These are phyloP conservation scores for Horisme vitalbata DNA, from an alignment of 2,888 invertebrate species.

Conservation along the genomic window DNA sequence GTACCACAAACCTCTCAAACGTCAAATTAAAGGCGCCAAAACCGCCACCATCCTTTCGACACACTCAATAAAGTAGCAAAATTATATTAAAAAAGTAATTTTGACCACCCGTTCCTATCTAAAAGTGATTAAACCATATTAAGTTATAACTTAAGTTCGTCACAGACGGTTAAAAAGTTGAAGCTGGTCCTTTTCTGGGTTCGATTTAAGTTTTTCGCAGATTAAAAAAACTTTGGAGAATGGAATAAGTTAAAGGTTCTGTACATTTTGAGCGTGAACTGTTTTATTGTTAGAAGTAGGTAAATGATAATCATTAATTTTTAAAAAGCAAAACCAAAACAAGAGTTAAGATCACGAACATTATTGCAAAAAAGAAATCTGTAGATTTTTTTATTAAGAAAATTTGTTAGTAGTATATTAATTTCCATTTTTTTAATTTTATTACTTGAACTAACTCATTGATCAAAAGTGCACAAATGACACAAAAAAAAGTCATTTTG, in stretches of 20 bases:
- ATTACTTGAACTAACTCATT: too few species aligned
- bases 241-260: constrained; percentile 8
- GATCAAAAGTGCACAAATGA: too few species aligned
- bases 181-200: constrained; percentile 1
- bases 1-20: constrained; percentile 44
- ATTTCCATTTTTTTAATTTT: too few species aligned
- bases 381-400: too few species aligned
- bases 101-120: constrained; percentile 44
- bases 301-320: too few species aligned
- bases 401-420: too few species aligned
- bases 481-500: too few species aligned
- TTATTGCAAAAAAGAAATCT: too few species aligned
- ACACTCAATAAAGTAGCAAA: constrained; percentile 57
- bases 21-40: constrained; percentile 64
- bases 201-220: constrained; percentile 6
- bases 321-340: too few species aligned
- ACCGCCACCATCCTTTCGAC: constrained; percentile 64
- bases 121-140: constrained; percentile 60
- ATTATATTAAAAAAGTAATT: constrained; percentile 46
- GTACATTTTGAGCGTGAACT: neutral
- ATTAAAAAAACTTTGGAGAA: neutral
- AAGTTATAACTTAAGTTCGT: constrained; percentile 58
- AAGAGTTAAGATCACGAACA: too few species aligned
- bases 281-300: too few species aligned
- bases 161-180: constrained; percentile 34